A percentile compares a stretch with the other conserved stretches of the same genome.
These are phyloP conservation scores for Dolichomitus sp. DNA, from an alignment of 2,888 invertebrate genomes.

Conservation along the genomic window DNA sequence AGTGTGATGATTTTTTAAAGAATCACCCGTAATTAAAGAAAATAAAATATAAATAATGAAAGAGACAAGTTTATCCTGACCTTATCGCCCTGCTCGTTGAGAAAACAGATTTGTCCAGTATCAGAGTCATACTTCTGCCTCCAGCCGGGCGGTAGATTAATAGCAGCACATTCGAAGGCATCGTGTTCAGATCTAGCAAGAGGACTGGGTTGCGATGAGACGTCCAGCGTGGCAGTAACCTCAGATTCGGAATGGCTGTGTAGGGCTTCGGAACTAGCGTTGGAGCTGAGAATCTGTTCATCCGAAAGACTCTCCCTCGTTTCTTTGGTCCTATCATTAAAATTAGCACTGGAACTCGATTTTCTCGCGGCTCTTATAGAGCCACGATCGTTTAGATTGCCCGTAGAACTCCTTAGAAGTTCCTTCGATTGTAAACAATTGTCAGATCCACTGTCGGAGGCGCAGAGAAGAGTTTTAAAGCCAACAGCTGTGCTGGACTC, in stretches of 20 bases:
- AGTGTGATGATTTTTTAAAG: not conserved
- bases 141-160: slow-evolving; percentile 86
- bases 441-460: slow-evolving; percentile 80
- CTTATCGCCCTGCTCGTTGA: slow-evolving; percentile 87
- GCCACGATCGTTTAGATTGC: slow-evolving; percentile 64
- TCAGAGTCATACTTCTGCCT: slow-evolving; percentile 83
- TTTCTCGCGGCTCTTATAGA: slow-evolving; percentile 53
- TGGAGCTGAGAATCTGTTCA: slow-evolving; percentile 77
- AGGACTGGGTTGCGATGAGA: slow-evolving; percentile 74
- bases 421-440: slow-evolving; percentile 77
- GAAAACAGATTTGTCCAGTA: slow-evolving; percentile 86
- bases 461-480: slow-evolving; percentile 77
- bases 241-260: slow-evolving; percentile 74
- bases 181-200: slow-evolving; percentile 64
- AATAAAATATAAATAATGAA: not conserved
- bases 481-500: slow-evolving; percentile 79
- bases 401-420: slow-evolving; percentile 60
- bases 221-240: slow-evolving; percentile 69
- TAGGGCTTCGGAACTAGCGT: slow-evolving; percentile 72
- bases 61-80: slow-evolving; percentile 77
- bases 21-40: not conserved
- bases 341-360: slow-evolving; percentile 43
- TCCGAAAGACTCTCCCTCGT: slow-evolving; percentile 74
- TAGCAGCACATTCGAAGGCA: slow-evolving; percentile 72
- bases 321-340: slow-evolving; percentile 43